A percentile compares a stretch with the other conserved stretches of the same genome.
Conservation (phyloP, 2,888 invertebrate genomes). For the Apodemia hepburni region DNA sequence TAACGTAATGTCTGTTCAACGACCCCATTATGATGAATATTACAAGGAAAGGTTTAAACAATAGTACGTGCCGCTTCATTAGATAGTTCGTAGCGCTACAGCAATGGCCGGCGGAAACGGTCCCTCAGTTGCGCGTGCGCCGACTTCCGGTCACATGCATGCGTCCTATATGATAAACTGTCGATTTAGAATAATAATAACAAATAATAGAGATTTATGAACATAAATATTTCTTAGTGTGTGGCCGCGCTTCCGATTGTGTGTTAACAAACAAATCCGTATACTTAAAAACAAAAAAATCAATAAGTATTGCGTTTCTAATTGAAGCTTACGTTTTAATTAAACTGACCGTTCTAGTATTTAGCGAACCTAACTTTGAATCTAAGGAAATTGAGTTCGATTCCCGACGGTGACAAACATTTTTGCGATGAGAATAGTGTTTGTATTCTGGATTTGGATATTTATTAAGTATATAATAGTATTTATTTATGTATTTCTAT, state of each 20-base stretch:
- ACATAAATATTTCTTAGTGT: not conserved
- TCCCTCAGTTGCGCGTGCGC: slow-evolving; percentile 44
- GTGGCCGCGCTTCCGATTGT: not conserved
- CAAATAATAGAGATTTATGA: slow-evolving; percentile 25
- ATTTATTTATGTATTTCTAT: too few relatives aligned
- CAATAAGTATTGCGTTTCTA: too few relatives aligned
- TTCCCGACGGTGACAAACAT: too few relatives aligned
- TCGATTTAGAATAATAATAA: slow-evolving; percentile 48
- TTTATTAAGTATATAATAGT: too few relatives aligned
- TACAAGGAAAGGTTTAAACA: slow-evolving; percentile 55
- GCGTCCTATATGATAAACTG: slow-evolving; percentile 52
- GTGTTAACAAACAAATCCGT: too few relatives aligned
- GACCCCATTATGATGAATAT: slow-evolving; percentile 41
- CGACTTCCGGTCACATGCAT: slow-evolving; percentile 66
- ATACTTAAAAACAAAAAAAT: too few relatives aligned
- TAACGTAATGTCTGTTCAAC: slow-evolving; percentile 45
- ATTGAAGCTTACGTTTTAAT: too few relatives aligned
- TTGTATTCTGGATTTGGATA: too few relatives aligned
- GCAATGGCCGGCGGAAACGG: slow-evolving; percentile 59
- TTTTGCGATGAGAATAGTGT: too few relatives aligned
- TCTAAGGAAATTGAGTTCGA: too few relatives aligned
- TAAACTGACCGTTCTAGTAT: too few relatives aligned
- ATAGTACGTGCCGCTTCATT: slow-evolving; percentile 64
- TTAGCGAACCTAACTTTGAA: too few relatives aligned
- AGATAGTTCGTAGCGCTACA: slow-evolving; percentile 51